phyloP scores from a whole-genome alignment of 64 coral and sea anemone species.

The Actinia tenebrosa region DNA sequence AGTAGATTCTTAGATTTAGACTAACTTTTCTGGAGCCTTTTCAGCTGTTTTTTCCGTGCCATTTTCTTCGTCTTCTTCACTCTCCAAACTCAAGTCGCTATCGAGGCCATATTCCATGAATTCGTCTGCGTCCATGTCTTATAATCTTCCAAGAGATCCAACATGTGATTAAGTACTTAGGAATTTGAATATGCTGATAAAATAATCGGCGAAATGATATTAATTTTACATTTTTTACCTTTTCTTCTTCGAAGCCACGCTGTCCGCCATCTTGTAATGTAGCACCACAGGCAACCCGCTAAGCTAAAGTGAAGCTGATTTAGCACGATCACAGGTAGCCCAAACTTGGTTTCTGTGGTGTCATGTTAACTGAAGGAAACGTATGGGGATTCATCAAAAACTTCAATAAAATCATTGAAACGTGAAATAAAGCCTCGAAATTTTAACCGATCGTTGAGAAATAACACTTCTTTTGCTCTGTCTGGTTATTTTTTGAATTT shows the following conservation, averaged over 20 bases:
- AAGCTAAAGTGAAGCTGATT: too few species aligned
- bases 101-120: constrained; percentile 76
- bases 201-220: not conserved
- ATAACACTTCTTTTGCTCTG: too few species aligned
- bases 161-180: not conserved
- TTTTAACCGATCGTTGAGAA: too few species aligned
- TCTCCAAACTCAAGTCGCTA: constrained; percentile 40
- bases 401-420: too few species aligned
- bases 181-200: not conserved
- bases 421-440: too few species aligned
- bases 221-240: not conserved
- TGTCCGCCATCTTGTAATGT: constrained; percentile 27
- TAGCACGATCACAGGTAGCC: too few species aligned
- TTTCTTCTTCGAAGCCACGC: not conserved
- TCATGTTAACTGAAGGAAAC: too few species aligned
- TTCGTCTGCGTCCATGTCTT: constrained; percentile 68
- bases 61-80: not conserved
- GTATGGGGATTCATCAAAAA: too few species aligned
- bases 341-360: too few species aligned
- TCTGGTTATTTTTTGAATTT: too few species aligned
- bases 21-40: not conserved
- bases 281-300: not conserved
- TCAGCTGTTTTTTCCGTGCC: not conserved
- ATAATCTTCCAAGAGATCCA: constrained; percentile 24
- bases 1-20: not conserved